Conservation (phyloP, 2,888 invertebrate genomes). For the Ennomos erosarius region DNA sequence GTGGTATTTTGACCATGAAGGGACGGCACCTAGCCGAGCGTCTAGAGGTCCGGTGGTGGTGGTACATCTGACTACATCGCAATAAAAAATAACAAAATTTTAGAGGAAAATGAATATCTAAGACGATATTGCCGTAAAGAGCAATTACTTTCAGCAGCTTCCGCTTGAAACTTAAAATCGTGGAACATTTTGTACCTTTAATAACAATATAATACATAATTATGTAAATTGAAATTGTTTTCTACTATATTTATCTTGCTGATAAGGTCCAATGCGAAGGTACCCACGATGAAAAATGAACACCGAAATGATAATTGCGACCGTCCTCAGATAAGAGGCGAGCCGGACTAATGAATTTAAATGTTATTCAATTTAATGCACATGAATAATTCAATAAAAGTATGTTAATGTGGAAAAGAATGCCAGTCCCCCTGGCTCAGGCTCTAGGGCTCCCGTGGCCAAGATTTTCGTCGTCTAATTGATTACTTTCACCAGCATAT, state of each 20-base stretch:
- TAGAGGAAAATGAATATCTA: no score
- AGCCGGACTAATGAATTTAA: constrained; percentile 74
- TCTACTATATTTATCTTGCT: background rate
- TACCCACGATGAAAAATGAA: constrained; percentile 40
- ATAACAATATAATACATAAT: constrained; percentile 14
- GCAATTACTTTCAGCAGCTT: no score
- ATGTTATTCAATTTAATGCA: constrained; percentile 81
- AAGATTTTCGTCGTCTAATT: constrained; percentile 68
- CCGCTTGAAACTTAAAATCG: no score
- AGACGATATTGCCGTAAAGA: no score
- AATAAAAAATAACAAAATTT: no score
- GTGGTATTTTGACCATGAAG: no score
- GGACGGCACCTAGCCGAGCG: no score
- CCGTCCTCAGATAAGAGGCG: constrained; percentile 47
- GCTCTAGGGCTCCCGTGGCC: constrained; percentile 49
- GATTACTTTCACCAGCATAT: constrained; percentile 62
- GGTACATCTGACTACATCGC: no score
- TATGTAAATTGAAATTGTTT: constrained; percentile 1
- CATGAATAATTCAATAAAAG: constrained; percentile 79
- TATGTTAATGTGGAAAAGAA: constrained; percentile 76
- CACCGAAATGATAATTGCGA: constrained; percentile 46
- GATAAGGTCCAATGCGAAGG: constrained; percentile 11
- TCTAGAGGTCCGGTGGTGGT: no score
- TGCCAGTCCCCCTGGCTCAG: constrained; percentile 48
- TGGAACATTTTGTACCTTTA: background rate